Conservation (phyloP, 2,113 vertebrate genomes). For the Herpetotheres cachinnans region DNA sequence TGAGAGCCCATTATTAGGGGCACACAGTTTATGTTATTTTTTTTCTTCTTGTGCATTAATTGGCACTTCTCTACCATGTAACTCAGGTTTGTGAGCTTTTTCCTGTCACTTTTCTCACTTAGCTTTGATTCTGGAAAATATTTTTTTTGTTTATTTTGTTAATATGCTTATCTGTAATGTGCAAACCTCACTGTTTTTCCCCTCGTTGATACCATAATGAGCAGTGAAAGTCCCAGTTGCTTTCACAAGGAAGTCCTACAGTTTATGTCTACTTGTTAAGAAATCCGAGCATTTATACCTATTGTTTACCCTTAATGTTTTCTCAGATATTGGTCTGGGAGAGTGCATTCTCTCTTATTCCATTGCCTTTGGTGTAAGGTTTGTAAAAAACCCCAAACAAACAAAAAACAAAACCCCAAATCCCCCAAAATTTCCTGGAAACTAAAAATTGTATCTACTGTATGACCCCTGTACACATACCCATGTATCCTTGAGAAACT, state of each 20-base stretch:
- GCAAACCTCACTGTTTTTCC: background rate
- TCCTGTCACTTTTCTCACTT: background rate
- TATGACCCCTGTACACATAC: background rate
- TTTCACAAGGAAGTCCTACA: background rate
- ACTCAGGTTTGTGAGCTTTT: background rate
- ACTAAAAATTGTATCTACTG: background rate
- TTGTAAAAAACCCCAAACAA: background rate
- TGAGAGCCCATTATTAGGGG: background rate
- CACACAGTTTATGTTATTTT: background rate
- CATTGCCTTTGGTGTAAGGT: background rate
- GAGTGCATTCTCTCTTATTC: background rate
- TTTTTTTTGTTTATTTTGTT: background rate
- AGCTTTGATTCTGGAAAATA: background rate
- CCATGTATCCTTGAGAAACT: background rate
- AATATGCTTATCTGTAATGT: background rate
- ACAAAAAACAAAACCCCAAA: background rate
- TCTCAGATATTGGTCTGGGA: background rate
- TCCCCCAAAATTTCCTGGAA: background rate
- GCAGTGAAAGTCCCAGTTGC: background rate
- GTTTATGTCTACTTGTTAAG: background rate
- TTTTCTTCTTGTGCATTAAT: background rate
- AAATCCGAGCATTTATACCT: background rate
- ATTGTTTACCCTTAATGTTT: background rate
- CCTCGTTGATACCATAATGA: background rate
- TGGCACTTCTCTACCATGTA: background rate